These are phyloP conservation scores for Sturnus vulgaris DNA, from an alignment of 2,113 vertebrate species.

Conservation along the genomic window DNA sequence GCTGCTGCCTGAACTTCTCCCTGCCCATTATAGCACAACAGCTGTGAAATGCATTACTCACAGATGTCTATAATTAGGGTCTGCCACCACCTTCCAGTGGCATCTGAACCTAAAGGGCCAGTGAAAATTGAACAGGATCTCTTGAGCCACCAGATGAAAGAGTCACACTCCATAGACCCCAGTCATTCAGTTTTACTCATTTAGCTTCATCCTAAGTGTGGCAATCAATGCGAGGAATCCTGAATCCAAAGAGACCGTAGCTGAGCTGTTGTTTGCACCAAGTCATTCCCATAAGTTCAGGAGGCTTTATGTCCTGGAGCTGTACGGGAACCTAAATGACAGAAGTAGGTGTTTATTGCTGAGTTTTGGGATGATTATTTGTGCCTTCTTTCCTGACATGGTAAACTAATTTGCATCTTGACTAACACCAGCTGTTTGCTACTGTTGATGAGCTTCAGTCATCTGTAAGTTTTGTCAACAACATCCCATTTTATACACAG, in stretches of 20 bases:
- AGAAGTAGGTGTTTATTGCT: background rate
- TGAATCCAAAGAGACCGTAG: background rate
- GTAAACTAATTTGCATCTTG: conserved; percentile 40
- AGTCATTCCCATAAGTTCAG: background rate
- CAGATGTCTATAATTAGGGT: conserved; percentile 35
- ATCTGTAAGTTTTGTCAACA: conserved; percentile 40
- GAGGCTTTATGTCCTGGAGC: background rate
- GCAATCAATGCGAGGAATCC: background rate
- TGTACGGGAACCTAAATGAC: background rate
- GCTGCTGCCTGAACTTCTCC: background rate
- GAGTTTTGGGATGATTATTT: background rate
- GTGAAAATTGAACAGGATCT: background rate
- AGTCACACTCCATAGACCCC: background rate
- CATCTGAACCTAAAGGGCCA: background rate
- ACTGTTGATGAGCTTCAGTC: conserved; percentile 44
- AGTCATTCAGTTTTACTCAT: background rate
- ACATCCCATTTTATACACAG: background rate
- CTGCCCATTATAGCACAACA: background rate
- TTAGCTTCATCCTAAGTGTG: background rate
- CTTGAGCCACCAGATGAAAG: background rate
- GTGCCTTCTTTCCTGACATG: conserved; percentile 5
- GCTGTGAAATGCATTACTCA: conserved; percentile 36
- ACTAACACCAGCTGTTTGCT: conserved; percentile 61
- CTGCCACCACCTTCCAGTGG: background rate
- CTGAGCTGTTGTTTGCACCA: background rate